These are phyloP conservation scores for Catharus ustulatus DNA, from an alignment of 2,797 vertebrate species.

Conservation along the genomic window DNA sequence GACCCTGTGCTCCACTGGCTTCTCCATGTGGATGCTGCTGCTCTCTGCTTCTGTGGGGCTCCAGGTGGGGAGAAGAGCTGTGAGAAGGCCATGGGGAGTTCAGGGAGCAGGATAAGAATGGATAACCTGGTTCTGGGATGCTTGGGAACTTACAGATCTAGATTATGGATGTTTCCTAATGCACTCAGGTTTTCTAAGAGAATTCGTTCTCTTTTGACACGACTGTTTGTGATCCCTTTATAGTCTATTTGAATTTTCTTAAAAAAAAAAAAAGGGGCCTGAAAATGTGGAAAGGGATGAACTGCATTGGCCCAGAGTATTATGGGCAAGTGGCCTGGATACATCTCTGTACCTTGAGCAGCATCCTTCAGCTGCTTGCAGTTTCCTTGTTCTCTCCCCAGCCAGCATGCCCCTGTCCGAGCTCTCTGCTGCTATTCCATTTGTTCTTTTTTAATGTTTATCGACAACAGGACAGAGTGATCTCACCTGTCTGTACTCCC, in stretches of 20 bases:
- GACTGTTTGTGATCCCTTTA: neutral
- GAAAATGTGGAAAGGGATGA: neutral
- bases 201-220: neutral
- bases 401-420: neutral
- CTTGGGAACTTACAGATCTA: neutral
- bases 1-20: neutral
- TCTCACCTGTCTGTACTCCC: slow-evolving; percentile 26
- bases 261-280: neutral
- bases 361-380: neutral
- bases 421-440: neutral
- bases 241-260: neutral
- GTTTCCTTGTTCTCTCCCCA: neutral
- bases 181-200: neutral
- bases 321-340: slow-evolving; percentile 4
- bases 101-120: neutral
- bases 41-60: neutral
- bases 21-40: neutral
- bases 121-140: neutral
- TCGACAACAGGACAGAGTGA: slow-evolving; percentile 15
- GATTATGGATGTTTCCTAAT: neutral
- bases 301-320: neutral
- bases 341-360: neutral
- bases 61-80: neutral
- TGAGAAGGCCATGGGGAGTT: neutral
- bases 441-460: neutral